Evolutionary conservation across 2,113 vertebrate species (phyloP).

Genomic region (Mus musculus): DNA sequence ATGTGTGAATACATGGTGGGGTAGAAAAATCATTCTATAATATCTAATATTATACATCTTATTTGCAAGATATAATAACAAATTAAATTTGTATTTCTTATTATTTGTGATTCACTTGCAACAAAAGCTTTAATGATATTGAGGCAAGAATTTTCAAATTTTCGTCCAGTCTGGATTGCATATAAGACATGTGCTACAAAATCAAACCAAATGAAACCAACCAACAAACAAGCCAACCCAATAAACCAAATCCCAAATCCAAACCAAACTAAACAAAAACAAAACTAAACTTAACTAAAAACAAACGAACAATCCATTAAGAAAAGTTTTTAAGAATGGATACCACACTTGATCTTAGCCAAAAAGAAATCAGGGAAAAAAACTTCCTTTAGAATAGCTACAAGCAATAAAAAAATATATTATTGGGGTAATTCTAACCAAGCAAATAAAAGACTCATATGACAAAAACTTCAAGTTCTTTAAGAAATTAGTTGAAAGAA

Average conservation of each 20-base stretch:
- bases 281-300: background rate
- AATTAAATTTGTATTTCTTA: background rate
- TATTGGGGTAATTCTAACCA: too few species aligned
- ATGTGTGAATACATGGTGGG: background rate
- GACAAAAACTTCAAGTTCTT: too few species aligned
- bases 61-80: background rate
- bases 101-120: background rate
- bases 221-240: too few species aligned
- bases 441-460: too few species aligned
- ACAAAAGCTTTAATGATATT: background rate
- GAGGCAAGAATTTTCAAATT: background rate
- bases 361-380: too few species aligned
- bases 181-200: background rate
- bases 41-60: background rate
- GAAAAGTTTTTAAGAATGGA: too few species aligned
- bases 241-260: too few species aligned
- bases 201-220: background rate
- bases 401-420: too few species aligned
- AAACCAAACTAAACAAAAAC: background rate
- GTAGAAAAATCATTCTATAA: background rate
- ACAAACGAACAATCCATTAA: background rate
- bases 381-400: too few species aligned
- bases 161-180: background rate
- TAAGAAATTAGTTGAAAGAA: too few species aligned
- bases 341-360: too few species aligned